phyloP scores from a whole-genome alignment of 1,140 invertebrate species.

The Thalassaphorura encarpata region DNA sequence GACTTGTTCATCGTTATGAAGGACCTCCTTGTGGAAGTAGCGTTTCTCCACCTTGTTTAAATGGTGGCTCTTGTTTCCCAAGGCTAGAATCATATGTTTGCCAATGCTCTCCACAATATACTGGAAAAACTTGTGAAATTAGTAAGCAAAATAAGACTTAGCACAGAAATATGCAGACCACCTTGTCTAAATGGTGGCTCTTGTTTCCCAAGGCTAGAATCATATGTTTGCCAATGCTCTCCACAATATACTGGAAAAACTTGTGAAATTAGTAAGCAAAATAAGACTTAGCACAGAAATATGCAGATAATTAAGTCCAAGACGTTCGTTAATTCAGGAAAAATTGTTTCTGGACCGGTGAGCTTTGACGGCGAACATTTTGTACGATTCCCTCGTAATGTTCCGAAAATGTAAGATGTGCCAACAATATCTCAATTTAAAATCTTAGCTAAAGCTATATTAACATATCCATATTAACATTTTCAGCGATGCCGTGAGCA shows the following conservation, averaged over 20 bases:
- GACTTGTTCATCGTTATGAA: slow-evolving; percentile 51
- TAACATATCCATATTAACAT: slow-evolving; percentile 12
- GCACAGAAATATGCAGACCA: too few relatives aligned
- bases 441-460: slow-evolving; percentile 6
- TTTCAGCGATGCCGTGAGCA: slow-evolving; percentile 35
- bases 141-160: slow-evolving; percentile 40
- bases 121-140: slow-evolving; percentile 59
- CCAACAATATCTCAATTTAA: not conserved
- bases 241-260: slow-evolving; percentile 44
- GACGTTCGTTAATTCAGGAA: too few relatives aligned
- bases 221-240: not conserved
- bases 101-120: slow-evolving; percentile 53
- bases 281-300: too few relatives aligned
- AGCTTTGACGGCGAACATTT: slow-evolving; percentile 53
- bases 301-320: slow-evolving; percentile 58
- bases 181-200: slow-evolving; percentile 60
- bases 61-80: slow-evolving; percentile 63
- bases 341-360: slow-evolving; percentile 46
- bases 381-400: slow-evolving; percentile 51
- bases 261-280: slow-evolving; percentile 51
- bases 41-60: slow-evolving; percentile 52
- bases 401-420: too few relatives aligned
- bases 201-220: not conserved
- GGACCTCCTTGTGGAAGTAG: slow-evolving; percentile 56
- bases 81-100: slow-evolving; percentile 55